These are phyloP conservation scores for Rhynchonema sp. DNA, from an alignment of 2,888 invertebrate genomes.

Conservation along the genomic window DNA sequence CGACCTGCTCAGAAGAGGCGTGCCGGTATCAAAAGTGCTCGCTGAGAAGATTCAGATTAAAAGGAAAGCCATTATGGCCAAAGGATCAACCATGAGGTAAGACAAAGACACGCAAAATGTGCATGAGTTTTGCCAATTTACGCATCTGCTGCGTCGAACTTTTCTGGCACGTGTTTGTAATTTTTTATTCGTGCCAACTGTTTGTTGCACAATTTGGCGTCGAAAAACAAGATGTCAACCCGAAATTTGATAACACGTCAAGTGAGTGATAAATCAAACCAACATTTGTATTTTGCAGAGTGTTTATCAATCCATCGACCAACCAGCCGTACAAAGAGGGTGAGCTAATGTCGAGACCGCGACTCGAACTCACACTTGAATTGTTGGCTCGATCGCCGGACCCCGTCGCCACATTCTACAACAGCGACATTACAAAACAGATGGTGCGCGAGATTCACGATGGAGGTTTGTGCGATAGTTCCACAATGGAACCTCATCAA, in stretches of 20 bases:
- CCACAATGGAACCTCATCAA: too few relatives aligned
- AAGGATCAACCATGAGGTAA: neutral
- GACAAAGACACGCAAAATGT: neutral
- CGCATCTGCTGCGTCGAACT: neutral
- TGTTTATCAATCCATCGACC: constrained; percentile 8
- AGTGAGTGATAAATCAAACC: too few relatives aligned
- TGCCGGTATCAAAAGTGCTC: neutral
- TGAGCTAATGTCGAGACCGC: neutral
- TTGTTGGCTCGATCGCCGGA: constrained; percentile 15
- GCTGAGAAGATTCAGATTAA: neutral
- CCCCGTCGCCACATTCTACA: constrained; percentile 18
- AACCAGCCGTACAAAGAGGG: constrained; percentile 7
- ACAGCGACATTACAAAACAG: constrained; percentile 12
- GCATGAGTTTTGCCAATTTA: neutral
- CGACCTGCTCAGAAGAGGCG: neutral
- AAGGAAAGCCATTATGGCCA: neutral
- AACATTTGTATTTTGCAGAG: constrained; percentile 1
- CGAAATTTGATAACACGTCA: too few relatives aligned
- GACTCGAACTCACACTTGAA: constrained; percentile 14
- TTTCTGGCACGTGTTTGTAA: neutral
- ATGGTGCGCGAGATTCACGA: constrained; percentile 13
- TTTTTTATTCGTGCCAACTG: too few relatives aligned
- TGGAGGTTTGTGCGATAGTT: too few relatives aligned
- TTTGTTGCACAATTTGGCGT: neutral
- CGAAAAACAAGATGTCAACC: neutral